phyloP scores from a whole-genome alignment of 2,888 invertebrate genomes.

The Hydropsyche betteni region DNA sequence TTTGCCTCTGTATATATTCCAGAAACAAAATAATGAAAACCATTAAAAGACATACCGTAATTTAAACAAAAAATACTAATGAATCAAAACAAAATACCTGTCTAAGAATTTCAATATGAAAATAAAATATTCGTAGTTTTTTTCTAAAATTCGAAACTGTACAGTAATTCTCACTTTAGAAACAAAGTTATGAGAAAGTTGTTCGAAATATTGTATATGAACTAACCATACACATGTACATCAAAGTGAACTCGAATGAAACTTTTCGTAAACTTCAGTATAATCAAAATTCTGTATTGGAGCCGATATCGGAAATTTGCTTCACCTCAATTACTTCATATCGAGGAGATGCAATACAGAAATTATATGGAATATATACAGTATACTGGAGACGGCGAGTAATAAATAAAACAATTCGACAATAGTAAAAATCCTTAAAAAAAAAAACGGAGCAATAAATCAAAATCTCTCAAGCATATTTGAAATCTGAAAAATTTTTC shows the following conservation, averaged over 20 bases:
- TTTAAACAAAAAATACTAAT: too few species aligned
- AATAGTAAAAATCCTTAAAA: background rate
- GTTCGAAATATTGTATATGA: background rate
- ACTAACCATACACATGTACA: too few species aligned
- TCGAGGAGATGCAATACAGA: background rate
- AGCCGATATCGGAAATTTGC: conserved; percentile 4
- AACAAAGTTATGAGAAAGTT: conserved; percentile 12
- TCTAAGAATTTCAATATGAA: too few species aligned
- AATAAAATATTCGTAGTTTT: too few species aligned
- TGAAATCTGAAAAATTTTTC: background rate
- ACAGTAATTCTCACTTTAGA: background rate
- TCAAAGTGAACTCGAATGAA: conserved; percentile 13
- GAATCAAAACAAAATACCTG: too few species aligned
- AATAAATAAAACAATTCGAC: background rate
- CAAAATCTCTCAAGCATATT: background rate
- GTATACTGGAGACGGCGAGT: background rate
- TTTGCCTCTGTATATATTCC: too few species aligned
- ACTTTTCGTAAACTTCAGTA: conserved; percentile 20
- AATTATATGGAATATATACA: background rate
- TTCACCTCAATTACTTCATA: background rate
- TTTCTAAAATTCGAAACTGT: background rate
- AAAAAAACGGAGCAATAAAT: conserved; percentile 9
- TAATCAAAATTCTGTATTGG: conserved; percentile 3
- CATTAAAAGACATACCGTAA: too few species aligned
- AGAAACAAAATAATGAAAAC: too few species aligned